These are phyloP conservation scores for Lycia hirtaria DNA, from an alignment of 2,888 invertebrate genomes.

Conservation along the genomic window DNA sequence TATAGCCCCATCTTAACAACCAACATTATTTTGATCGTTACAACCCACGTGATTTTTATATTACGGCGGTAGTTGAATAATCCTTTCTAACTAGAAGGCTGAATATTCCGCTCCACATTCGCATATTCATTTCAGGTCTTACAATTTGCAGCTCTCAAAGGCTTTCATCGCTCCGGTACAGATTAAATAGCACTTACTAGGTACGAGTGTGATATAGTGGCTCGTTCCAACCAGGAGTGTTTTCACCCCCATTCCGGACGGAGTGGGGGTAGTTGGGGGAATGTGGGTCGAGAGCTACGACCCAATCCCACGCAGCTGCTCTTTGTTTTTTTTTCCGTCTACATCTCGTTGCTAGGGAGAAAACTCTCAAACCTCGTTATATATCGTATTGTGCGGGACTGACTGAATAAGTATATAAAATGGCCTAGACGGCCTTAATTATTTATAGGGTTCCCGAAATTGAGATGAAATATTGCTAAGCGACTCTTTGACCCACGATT, in stretches of 20 bases:
- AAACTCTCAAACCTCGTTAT: background rate
- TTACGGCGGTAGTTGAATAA: no score
- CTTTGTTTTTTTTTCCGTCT: constrained; percentile 27
- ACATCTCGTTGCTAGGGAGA: background rate
- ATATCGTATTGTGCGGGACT: background rate
- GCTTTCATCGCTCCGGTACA: constrained; percentile 1
- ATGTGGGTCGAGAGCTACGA: constrained; percentile 54
- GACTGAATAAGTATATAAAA: no score
- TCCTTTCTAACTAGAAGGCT: no score
- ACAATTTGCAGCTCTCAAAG: constrained; percentile 21
- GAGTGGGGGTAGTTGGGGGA: constrained; percentile 42
- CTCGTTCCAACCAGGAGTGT: constrained; percentile 19
- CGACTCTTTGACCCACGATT: no score
- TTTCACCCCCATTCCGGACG: constrained; percentile 13
- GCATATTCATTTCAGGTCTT: constrained; percentile 11
- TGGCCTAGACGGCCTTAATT: no score
- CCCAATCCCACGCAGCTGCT: constrained; percentile 22
- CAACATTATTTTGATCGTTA: no score
- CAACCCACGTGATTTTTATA: no score
- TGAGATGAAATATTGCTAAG: no score
- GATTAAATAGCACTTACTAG: constrained; percentile 3
- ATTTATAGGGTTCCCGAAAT: no score
- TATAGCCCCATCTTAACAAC: no score
- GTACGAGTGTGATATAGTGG: constrained; percentile 3
- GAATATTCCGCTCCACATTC: background rate